A percentile compares a stretch with the other conserved stretches of the same genome.
phyloP scores from a whole-genome alignment of 2,113 vertebrate genomes.

The Cyanistes caeruleus region DNA sequence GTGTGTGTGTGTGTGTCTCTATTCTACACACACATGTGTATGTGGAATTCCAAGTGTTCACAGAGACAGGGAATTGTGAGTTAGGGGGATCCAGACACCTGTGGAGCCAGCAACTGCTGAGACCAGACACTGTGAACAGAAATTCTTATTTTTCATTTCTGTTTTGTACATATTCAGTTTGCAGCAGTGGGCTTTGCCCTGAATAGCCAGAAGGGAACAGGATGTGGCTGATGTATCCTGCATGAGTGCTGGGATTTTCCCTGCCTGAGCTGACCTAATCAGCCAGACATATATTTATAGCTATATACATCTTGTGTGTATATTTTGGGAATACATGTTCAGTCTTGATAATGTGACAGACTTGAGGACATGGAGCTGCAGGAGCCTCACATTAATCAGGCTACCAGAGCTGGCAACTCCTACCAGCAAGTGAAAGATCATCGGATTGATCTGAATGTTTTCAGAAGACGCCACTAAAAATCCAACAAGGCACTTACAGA shows the following conservation, averaged over 20 bases:
- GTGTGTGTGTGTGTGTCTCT: rapidly evolving
- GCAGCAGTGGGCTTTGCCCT: background rate
- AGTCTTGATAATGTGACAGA: background rate
- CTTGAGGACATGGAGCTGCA: background rate
- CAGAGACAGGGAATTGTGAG: background rate
- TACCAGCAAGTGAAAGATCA: background rate
- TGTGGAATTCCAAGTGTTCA: background rate
- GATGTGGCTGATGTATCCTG: background rate
- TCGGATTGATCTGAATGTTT: background rate
- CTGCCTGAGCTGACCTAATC: background rate
- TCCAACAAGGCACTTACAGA: background rate
- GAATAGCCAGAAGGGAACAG: background rate
- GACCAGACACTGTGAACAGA: background rate
- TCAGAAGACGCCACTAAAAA: background rate
- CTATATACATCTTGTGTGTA: background rate
- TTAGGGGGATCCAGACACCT: background rate
- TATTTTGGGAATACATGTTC: background rate
- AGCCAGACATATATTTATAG: background rate
- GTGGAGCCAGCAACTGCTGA: background rate
- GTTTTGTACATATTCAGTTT: background rate
- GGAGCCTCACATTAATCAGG: background rate
- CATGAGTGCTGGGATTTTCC: background rate
- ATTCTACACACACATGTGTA: rapidly evolving
- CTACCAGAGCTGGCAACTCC: background rate
- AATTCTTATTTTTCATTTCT: background rate